Percentiles rank a stretch among this genome's conserved stretches.
These are phyloP conservation scores for Hyperopisus bebe DNA, from an alignment of 2,113 vertebrate species.

Conservation along the genomic window DNA sequence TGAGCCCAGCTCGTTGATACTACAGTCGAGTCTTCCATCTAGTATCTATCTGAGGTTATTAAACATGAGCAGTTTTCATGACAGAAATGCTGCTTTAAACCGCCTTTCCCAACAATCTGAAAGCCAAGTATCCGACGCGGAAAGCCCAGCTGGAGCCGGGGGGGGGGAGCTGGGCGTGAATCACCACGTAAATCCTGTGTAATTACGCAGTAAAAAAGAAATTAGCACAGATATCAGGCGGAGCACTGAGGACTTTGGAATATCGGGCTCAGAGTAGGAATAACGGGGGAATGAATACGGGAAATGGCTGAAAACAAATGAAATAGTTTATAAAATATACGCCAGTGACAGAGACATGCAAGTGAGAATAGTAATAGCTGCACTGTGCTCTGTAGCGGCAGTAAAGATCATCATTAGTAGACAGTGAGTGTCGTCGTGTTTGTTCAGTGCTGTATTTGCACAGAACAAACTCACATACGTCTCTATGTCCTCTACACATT, in stretches of 20 bases:
- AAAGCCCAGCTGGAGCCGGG: neutral
- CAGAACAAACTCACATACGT: neutral
- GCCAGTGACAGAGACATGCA: neutral
- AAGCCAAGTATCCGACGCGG: neutral
- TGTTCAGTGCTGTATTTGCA: neutral
- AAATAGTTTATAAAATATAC: neutral
- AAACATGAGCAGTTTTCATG: neutral
- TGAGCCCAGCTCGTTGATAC: neutral
- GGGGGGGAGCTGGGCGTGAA: conserved; percentile 46
- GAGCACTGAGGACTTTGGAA: conserved; percentile 46
- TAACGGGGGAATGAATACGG: neutral
- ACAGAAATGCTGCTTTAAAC: neutral
- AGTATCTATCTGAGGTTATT: neutral
- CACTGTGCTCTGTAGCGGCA: neutral
- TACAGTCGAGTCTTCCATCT: neutral
- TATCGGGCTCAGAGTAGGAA: conserved; percentile 18
- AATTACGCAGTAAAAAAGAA: conserved; percentile 36
- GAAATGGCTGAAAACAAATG: neutral
- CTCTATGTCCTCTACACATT: neutral
- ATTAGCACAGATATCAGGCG: conserved; percentile 44
- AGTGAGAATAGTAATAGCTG: neutral
- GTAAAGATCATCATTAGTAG: neutral
- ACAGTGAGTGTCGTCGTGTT: too few relatives aligned
- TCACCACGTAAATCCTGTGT: conserved; percentile 46
- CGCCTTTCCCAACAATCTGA: neutral